Base-by-base conservation (phyloP, 2,888 invertebrate species). In the Hirtodrosophila histrioides region DNA sequence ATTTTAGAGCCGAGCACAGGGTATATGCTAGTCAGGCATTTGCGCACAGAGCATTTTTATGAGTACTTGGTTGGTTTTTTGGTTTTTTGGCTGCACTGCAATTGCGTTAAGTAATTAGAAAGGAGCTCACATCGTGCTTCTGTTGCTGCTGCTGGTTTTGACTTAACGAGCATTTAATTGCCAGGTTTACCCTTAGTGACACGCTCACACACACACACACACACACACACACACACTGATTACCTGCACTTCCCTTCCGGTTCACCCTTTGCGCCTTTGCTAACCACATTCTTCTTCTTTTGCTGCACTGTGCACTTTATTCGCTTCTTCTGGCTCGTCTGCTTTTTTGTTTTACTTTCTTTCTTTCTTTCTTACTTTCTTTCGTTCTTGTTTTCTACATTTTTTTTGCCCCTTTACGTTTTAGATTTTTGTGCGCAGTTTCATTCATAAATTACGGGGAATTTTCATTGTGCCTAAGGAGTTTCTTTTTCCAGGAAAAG, bases 121-220 rank as follows among this genome's bases (percentile, higher is more conserved):
- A 56, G 65, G 58, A 57, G 71, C 70, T 73, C 56, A 36, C 48
- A 69, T 69, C 39, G 36, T 41, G 27, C 48, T 33, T 23, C 45
- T 65, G 60, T 60, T 53, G 51, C 31, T 68, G 43, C 55, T 75
- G 41, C 58, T 69, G 64, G 75, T 70, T 75, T 73, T 75, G 76
- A 76, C 76, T 77, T 81, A 81, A 81, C 71, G 81, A 86, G 86
- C 78, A 86, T 81, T 86, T 81, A 81, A 81, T 81, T 81, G 84
- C 66, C 57, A 48, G 62, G 43, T n/a, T 76, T 58, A 75, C 58
- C 71, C 50, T 69, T 49, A 56, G 45, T 72, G 72, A 71, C 72
- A 85, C 69, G 75, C 50, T 53, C 55, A 24, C 37, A n/a, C 33
- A 17, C 17, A 17, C 17, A 17, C 17, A 31, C 23, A 17, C 31